These are phyloP conservation scores for Euspilapteryx auroguttella DNA, from an alignment of 2,888 invertebrate species.

Conservation along the genomic window DNA sequence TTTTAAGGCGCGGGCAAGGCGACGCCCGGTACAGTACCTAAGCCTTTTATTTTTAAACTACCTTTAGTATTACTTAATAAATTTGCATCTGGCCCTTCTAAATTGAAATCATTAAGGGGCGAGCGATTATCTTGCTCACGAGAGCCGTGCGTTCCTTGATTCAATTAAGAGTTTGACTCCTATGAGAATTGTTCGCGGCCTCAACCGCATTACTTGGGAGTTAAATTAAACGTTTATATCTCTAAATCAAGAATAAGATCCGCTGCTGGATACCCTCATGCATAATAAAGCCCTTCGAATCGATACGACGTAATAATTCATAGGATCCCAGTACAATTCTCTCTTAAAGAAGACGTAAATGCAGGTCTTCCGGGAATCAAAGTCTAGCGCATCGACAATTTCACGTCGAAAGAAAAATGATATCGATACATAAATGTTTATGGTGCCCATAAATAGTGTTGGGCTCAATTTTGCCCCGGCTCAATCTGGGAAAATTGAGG, in stretches of 20 bases:
- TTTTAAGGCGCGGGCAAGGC: constrained; percentile 3
- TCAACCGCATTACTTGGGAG: not conserved
- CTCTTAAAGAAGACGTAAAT: constrained; percentile 9
- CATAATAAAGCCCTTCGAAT: not conserved
- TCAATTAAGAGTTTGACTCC: constrained; percentile 54
- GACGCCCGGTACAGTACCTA: constrained; percentile 3
- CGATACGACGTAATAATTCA: constrained; percentile 8
- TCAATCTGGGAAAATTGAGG: constrained; percentile 25
- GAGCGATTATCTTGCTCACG: constrained; percentile 56
- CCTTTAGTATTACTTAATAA: constrained; percentile 22
- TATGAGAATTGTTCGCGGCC: constrained; percentile 38
- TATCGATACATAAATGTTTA: constrained; percentile 35
- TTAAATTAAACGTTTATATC: too few species aligned
- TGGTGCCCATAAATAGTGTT: constrained; percentile 25
- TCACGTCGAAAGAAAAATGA: constrained; percentile 29
- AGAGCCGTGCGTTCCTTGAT: constrained; percentile 23
- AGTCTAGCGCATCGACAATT: constrained; percentile 8
- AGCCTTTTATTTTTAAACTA: constrained; percentile 4
- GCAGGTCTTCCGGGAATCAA: constrained; percentile 9
- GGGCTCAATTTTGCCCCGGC: constrained; percentile 20
- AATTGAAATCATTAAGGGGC: constrained; percentile 52
- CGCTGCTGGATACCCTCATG: too few species aligned
- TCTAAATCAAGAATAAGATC: too few species aligned
- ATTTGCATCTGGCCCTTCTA: constrained; percentile 49
- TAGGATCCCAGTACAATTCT: constrained; percentile 4